phyloP scores from a whole-genome alignment of 2,113 vertebrate genomes.

The Mastomys natalensis region DNA sequence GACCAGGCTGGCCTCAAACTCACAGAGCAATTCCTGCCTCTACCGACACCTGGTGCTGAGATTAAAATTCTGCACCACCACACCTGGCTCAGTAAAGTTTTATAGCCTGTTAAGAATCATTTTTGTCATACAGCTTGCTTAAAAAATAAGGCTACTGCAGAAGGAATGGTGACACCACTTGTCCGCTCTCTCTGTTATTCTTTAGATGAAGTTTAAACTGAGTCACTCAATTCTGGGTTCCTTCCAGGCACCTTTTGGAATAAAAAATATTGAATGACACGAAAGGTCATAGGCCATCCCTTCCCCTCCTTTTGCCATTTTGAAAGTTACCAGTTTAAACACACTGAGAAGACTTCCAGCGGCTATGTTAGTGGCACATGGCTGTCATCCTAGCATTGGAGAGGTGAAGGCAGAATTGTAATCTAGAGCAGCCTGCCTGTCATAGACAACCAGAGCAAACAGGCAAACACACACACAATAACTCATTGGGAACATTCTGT shows the following conservation, averaged over 20 bases:
- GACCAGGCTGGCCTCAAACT: background rate
- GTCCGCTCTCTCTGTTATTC: background rate
- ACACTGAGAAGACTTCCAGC: background rate
- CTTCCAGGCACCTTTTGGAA: background rate
- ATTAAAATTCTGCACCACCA: background rate
- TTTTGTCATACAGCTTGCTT: background rate
- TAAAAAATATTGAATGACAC: background rate
- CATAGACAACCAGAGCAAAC: background rate
- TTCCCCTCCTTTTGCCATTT: background rate
- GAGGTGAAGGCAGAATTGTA: background rate
- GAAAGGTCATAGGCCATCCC: background rate
- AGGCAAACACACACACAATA: background rate
- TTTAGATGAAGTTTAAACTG: background rate
- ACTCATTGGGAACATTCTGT: background rate
- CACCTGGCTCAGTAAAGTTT: background rate
- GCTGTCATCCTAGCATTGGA: background rate
- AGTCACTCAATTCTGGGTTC: background rate
- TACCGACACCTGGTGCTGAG: background rate
- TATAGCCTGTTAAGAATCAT: background rate
- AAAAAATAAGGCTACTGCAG: background rate
- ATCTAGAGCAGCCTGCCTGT: background rate
- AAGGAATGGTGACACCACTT: background rate
- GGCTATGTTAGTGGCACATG: background rate
- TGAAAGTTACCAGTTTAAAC: background rate
- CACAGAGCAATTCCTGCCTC: background rate